Evolutionary conservation across 2,797 vertebrate species (phyloP), one percentile per base, ranked within the genome.

Genomic region (Myotis daubentonii): DNA sequence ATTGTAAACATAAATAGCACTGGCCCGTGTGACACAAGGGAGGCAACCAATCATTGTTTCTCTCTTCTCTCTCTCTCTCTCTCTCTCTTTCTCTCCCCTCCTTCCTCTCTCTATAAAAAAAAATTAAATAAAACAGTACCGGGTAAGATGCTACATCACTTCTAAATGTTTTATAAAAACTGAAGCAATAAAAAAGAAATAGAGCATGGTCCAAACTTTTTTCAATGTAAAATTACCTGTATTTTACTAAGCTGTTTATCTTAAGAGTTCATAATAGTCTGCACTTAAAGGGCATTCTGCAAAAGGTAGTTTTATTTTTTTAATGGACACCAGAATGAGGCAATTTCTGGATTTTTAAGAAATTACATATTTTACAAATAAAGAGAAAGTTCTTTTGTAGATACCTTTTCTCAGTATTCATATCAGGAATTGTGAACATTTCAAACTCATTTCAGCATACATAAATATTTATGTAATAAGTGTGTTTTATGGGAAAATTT

Each of bases 221-320:
- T 70, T 90, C 47, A 16, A 12, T 70, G 19, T 25, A 78, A 94
- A 44, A 15, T 87, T 80, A 74, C 44, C 78, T 92, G 30, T 87
- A 30, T 90, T 85, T 94, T 72, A 76, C 36, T 74, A 10, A 85
- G 57, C 30, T 81, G 30, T 10, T 92, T 91, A 89, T 76, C 76
- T 88, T 55, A 17, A 68, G 82, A 71, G 70, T 74, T 57, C 30
- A 3, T 70, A 92, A 57, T 23, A 83, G 30, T 47, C 88, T 79
- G 17, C 17, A 11, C 28, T 75, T 33, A 71, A n/a, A 88, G 17
- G n/a, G 4, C 20, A n/a, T 92, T 87, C 36, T 74, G 20, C 41
- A 70, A 97, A 93, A 76, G 15, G 20, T 19, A 23, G 55, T 70
- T 90, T 94, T 62, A 22, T 68, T 82, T 93, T 79, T 70, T 93